Evolutionary conservation across 2,113 vertebrate genomes (phyloP), one percentile per base, ranked within the genome.

Genomic region (Cnemophilus loriae): DNA sequence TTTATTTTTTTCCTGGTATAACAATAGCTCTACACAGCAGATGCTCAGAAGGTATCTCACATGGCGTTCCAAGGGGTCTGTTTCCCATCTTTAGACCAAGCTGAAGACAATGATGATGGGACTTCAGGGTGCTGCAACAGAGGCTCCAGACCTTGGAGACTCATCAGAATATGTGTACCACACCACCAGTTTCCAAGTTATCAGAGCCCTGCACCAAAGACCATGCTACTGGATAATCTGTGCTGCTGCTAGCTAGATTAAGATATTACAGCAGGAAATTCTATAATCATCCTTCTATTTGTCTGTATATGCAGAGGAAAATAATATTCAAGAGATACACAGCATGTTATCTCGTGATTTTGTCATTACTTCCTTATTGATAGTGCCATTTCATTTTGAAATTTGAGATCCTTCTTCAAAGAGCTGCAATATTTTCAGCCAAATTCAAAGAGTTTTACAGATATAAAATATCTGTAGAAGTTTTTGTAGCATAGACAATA

Each of bases 81-180:
- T 39, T 60, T 50, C 63, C 55, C 4, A 22, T 61, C 26, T 91
- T 37, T 46, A 55, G 33, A 87, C 26, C n/a, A 65, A 73, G 35
- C 9, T 74, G 42, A 61, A 81, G 63, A 44, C 17, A 32, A n/a
- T 2, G 3, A 5, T 73, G 46, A 27, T 8, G 1, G 16, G 21
- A 28, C 22, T 84, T 65, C 50, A 65, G 80, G 41, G 24, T 47
- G 37, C 52, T 70, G 35, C 59, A 39, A 24, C 16, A 50, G 28
- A 47, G 32, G 24, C 10, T 86, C 16, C n/a, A 52, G 15, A 21
- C 65, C 61, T 33, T 60, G 30, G 7, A 0, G 0, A 37, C 44
- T n/a, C 13, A 23, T 35, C 9, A 2, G 2, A 75, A 10, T 16
- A 4, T 2, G 1, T 33, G n/a, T 74, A 28, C 42, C 63, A 26